phyloP scores from a whole-genome alignment of 2,888 invertebrate species.

The Catotricha subobsoleta region DNA sequence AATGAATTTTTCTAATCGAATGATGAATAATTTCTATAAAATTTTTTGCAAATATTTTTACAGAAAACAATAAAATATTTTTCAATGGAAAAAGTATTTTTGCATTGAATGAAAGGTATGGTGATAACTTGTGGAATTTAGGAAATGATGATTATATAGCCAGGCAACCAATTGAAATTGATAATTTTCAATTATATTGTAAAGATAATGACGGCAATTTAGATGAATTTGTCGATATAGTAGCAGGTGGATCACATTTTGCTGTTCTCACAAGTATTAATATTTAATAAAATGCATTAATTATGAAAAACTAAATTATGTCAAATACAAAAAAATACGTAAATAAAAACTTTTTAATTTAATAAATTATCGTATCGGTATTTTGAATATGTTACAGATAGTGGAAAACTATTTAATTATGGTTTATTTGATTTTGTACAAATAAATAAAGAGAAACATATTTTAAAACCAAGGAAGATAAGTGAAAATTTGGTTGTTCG shows the following conservation, averaged over 20 bases:
- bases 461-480: not conserved
- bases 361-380: too few species aligned
- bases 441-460: not conserved
- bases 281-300: too few species aligned
- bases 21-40: not conserved
- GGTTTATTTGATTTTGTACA: not conserved
- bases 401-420: slow-evolving; percentile 4
- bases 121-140: slow-evolving; percentile 4
- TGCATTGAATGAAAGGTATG: slow-evolving; percentile 12
- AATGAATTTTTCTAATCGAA: not conserved
- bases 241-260: slow-evolving; percentile 2
- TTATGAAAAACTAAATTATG: too few species aligned
- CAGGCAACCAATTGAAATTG: slow-evolving; percentile 24
- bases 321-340: too few species aligned
- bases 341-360: too few species aligned
- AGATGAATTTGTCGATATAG: slow-evolving; percentile 5
- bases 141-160: slow-evolving; percentile 12
- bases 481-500: not conserved
- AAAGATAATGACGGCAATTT: slow-evolving; percentile 1
- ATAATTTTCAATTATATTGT: slow-evolving; percentile 19
- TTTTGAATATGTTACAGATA: not conserved
- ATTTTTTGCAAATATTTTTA: not conserved
- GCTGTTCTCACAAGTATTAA: slow-evolving; percentile 1
- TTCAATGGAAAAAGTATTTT: slow-evolving; percentile 27
- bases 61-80: slow-evolving; percentile 27